These are phyloP conservation scores for Drosophila kokeensis DNA, from an alignment of 2,888 invertebrate genomes.

Conservation along the genomic window DNA sequence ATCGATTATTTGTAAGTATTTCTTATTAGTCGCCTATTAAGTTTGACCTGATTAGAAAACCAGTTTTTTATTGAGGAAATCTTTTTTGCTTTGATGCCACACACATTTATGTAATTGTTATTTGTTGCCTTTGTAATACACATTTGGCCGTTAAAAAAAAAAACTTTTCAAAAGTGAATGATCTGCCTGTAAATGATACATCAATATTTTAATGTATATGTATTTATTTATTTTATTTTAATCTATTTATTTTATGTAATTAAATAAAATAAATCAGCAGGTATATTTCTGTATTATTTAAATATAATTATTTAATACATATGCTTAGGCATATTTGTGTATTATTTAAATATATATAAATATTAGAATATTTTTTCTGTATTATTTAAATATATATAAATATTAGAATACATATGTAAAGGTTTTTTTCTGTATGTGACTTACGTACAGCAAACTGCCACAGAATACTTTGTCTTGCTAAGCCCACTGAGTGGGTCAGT, in stretches of 20 bases:
- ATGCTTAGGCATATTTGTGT: not conserved
- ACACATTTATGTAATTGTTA: conserved; percentile 6
- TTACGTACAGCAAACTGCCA: not conserved
- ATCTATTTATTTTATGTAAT: not conserved
- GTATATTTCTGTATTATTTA: no score
- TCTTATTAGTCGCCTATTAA: conserved; percentile 5
- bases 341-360: not conserved
- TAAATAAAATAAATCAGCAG: no score
- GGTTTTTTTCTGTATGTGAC: not conserved
- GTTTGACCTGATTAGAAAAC: conserved; percentile 5
- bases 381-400: not conserved
- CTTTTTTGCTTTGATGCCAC: not conserved
- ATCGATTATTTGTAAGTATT: conserved; percentile 3
- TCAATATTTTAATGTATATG: not conserved
- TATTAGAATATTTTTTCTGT: not conserved
- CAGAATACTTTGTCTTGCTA: not conserved
- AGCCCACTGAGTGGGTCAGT: not conserved
- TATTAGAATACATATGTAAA: rapidly evolving
- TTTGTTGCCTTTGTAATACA: conserved; percentile 5
- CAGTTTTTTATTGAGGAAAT: conserved; percentile 9
- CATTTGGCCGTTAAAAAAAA: not conserved
- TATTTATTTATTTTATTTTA: not conserved
- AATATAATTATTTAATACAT: no score
- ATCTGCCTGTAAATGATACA: not conserved
- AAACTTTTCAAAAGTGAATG: not conserved